Conservation (phyloP, 2,888 invertebrate species). For the Metacarcinus magister region DNA sequence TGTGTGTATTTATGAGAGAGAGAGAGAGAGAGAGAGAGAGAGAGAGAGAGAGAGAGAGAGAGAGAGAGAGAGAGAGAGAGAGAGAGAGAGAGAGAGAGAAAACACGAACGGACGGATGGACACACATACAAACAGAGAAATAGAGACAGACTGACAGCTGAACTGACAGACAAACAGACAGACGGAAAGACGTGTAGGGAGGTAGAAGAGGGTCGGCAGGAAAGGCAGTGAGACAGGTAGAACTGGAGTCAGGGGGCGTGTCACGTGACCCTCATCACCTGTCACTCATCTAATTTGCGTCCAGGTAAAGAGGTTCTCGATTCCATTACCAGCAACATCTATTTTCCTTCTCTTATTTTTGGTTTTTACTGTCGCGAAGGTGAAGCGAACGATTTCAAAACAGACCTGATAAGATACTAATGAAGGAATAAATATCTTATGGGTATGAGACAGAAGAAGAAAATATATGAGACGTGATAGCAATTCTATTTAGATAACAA, state of each 20-base stretch:
- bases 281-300: slow-evolving; percentile 20
- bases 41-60: slow-evolving; percentile 26
- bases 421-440: not conserved
- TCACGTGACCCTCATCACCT: not conserved
- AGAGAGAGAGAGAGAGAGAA: slow-evolving; percentile 26
- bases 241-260: not conserved
- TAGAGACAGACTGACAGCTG: too few species aligned
- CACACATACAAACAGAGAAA: too few species aligned
- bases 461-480: not conserved
- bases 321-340: slow-evolving; percentile 35
- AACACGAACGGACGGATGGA: not conserved
- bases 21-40: slow-evolving; percentile 30
- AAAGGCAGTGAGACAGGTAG: not conserved
- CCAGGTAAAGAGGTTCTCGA: slow-evolving; percentile 34
- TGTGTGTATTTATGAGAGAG: not conserved
- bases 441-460: not conserved
- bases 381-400: not conserved
- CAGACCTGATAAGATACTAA: not conserved
- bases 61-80: slow-evolving; percentile 26
- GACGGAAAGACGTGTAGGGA: not conserved
- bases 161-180: too few species aligned
- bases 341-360: not conserved
- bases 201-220: not conserved
- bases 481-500: too few species aligned
- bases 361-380: not conserved